These are phyloP conservation scores for Sternotherus odoratus DNA, from an alignment of 2,797 vertebrate species.

Conservation along the genomic window DNA sequence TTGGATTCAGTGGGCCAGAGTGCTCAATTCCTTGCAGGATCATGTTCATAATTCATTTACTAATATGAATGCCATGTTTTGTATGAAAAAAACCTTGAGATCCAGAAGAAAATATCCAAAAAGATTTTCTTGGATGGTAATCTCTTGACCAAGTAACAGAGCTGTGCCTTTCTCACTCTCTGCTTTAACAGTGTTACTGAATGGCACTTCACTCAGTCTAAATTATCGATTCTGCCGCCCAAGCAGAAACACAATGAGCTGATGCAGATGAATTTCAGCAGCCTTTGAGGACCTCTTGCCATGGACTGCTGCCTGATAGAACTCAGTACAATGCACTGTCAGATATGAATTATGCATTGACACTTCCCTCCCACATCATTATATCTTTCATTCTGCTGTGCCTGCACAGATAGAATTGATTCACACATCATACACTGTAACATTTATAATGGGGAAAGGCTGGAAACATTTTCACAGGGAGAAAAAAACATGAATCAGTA, in stretches of 20 bases:
- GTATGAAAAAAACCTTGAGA: not conserved
- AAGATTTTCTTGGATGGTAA: not conserved
- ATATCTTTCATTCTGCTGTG: constrained; percentile 76
- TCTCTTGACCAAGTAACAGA: not conserved
- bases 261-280: constrained; percentile 66
- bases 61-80: not conserved
- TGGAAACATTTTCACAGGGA: constrained; percentile 54
- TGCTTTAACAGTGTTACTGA: constrained; percentile 43
- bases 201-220: constrained; percentile 51
- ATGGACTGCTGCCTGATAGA: constrained; percentile 40
- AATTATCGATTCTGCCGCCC: constrained; percentile 70
- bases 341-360: constrained; percentile 77
- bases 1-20: rapidly evolving
- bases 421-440: constrained; percentile 61
- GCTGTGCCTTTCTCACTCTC: not conserved
- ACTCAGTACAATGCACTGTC: constrained; percentile 51
- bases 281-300: constrained; percentile 59
- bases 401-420: constrained; percentile 76
- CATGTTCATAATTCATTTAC: not conserved
- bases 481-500: constrained; percentile 28
- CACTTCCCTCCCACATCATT: constrained; percentile 71
- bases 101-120: not conserved
- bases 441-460: constrained; percentile 66
- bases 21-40: not conserved
- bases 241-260: constrained; percentile 72